Base-by-base conservation (phyloP, 2,113 vertebrate genomes). In the Polyodon spathula region DNA sequence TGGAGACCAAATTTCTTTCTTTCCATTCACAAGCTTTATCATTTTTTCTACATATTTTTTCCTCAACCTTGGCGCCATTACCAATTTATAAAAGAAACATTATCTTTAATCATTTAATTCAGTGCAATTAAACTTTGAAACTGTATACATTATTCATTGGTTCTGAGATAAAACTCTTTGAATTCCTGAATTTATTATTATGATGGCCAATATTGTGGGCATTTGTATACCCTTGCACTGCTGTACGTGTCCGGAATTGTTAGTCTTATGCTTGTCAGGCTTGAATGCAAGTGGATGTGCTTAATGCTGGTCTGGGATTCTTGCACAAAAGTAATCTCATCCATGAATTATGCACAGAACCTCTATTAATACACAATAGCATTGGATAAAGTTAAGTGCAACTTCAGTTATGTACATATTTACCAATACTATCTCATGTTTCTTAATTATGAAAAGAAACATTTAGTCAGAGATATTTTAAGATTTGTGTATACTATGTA, bases 31-130 rank as follows among this genome's bases (percentile, higher is more conserved):
- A 51, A 61, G 56, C 57, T 42, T 17, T 65, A 79, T 77, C 66
- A 61, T 70, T 68, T 68, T 56, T 68, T 76, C 69, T 75, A 66
- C 65, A 69, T 69, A 66, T 60, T 53, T 60, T 56, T 54, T 57
- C 37, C 60, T 2, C 76, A 48, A 56, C 65, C 58, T 62, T 40
- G 70, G 53, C 10, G 53, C 56, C 0, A 27, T 80, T 71, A 79
- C 64, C 72, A 67, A 71, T 76, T 76, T 73, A 73, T 76, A 72
- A 75, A 82, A 73, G 67, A 78, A 79, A 76, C 66, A 78, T 76
- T 61, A 74, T 72, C 82, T 81, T 88, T 82, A 90, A 88, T 88
- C 83, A 87, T 88, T 88, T 89, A 86, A 86, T 83, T 70, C 60
- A 66, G 76, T 76, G 72, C 81, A 82, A 87, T 84, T 84, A 74